Conservation (phyloP, 2,113 vertebrate genomes). For the Thinocorus orbignyianus region DNA sequence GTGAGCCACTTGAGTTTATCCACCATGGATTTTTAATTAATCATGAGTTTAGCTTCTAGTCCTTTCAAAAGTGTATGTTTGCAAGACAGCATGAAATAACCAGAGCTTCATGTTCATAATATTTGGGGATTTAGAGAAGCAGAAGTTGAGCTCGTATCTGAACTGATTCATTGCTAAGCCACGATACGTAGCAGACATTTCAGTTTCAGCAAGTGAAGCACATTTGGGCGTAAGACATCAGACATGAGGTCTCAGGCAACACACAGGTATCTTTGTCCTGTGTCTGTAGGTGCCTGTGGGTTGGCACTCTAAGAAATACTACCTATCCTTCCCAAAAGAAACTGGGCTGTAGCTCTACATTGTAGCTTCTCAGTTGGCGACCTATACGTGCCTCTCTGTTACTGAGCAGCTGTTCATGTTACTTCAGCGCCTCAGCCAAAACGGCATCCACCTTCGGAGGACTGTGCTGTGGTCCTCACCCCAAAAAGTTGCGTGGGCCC, state of each 20-base stretch:
- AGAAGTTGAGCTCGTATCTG: not conserved
- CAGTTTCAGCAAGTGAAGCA: not conserved
- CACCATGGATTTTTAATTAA: not conserved
- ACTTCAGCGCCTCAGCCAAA: not conserved
- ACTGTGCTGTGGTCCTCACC: accelerated
- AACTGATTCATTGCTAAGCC: not conserved
- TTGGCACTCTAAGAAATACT: not conserved
- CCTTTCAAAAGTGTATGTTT: not conserved
- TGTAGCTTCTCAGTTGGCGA: not conserved
- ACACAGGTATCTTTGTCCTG: no score
- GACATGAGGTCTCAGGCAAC: not conserved
- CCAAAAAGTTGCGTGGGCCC: accelerated
- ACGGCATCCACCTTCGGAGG: not conserved
- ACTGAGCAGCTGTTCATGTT: not conserved
- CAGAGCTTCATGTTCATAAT: not conserved
- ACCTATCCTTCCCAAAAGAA: not conserved
- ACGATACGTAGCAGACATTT: not conserved
- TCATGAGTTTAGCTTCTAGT: not conserved
- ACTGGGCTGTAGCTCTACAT: not conserved
- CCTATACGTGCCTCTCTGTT: accelerated
- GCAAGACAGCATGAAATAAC: not conserved
- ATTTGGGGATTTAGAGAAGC: not conserved
- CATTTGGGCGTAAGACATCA: not conserved
- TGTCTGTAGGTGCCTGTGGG: not conserved
- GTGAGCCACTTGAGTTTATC: not conserved